Evolutionary conservation across 2,113 vertebrate genomes (phyloP).

Genomic region (rat (Rattus norvegicus)): DNA sequence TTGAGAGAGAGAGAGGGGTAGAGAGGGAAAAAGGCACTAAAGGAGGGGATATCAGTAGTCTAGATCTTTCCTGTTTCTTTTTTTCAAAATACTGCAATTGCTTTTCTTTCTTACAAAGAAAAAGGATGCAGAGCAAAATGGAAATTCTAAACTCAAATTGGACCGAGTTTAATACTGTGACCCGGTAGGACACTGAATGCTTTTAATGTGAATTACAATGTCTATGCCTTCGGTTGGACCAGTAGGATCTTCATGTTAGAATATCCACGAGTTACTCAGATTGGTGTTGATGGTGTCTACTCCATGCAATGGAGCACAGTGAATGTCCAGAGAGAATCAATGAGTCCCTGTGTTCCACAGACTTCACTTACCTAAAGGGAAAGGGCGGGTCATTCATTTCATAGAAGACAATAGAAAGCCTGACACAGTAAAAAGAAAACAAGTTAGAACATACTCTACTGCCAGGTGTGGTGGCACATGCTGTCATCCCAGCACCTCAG

Average conservation of each 20-base stretch:
- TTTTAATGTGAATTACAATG: constrained; percentile 25
- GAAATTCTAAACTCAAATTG: constrained; percentile 34
- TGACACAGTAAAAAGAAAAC: neutral
- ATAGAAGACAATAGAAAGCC: neutral
- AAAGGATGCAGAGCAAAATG: constrained; percentile 36
- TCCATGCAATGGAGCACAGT: neutral
- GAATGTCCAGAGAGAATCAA: constrained; percentile 10
- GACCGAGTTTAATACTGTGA: constrained; percentile 48
- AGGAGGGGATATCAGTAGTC: constrained; percentile 28
- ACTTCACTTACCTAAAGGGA: neutral
- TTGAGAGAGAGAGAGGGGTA: constrained; percentile 56
- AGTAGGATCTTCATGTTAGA: neutral
- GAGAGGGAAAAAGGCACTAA: neutral
- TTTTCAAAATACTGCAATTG: constrained; percentile 49
- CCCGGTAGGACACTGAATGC: neutral
- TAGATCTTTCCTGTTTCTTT: constrained; percentile 50
- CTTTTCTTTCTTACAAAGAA: constrained; percentile 53
- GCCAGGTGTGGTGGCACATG: neutral
- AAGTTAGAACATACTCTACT: neutral
- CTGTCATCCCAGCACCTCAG: neutral
- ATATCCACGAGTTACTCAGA: neutral
- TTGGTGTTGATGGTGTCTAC: constrained; percentile 17
- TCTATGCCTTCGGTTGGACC: neutral
- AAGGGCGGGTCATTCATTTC: neutral
- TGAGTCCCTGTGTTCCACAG: constrained; percentile 19